Evolutionary conservation across 2,888 invertebrate genomes (phyloP).

Genomic region (Hanleya hanleyi): DNA sequence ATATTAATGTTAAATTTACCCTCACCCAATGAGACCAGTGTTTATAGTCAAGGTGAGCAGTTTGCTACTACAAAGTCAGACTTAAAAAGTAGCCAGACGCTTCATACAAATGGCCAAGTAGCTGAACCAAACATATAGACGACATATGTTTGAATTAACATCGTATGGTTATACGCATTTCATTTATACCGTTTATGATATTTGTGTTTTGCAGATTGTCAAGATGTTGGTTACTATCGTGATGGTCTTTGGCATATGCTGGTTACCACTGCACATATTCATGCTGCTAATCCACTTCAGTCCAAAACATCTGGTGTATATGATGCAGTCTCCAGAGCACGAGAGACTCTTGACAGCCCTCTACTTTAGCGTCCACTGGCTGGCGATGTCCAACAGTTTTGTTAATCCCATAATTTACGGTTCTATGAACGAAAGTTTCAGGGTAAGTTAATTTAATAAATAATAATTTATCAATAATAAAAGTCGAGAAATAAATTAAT

Average conservation of each 20-base stretch:
- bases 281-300: conserved; percentile 62
- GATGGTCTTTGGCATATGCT: conserved; percentile 68
- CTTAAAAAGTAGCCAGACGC: too few species aligned
- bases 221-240: conserved; percentile 71
- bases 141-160: too few species aligned
- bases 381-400: conserved; percentile 72
- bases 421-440: conserved; percentile 71
- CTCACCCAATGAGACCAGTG: too few species aligned
- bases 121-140: too few species aligned
- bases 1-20: too few species aligned
- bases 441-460: conserved; percentile 54
- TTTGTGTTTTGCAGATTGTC: conserved; percentile 67
- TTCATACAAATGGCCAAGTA: too few species aligned
- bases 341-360: conserved; percentile 46
- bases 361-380: conserved; percentile 67
- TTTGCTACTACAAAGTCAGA: too few species aligned
- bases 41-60: too few species aligned
- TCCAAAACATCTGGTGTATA: conserved; percentile 39
- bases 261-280: conserved; percentile 70
- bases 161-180: too few species aligned
- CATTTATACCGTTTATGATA: too few species aligned
- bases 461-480: background rate
- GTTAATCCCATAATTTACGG: conserved; percentile 71
- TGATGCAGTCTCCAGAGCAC: conserved; percentile 13
- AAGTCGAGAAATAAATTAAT: too few species aligned